Evolutionary conservation across 2,888 invertebrate species (phyloP).

Genomic region (Saturnia japonica): DNA sequence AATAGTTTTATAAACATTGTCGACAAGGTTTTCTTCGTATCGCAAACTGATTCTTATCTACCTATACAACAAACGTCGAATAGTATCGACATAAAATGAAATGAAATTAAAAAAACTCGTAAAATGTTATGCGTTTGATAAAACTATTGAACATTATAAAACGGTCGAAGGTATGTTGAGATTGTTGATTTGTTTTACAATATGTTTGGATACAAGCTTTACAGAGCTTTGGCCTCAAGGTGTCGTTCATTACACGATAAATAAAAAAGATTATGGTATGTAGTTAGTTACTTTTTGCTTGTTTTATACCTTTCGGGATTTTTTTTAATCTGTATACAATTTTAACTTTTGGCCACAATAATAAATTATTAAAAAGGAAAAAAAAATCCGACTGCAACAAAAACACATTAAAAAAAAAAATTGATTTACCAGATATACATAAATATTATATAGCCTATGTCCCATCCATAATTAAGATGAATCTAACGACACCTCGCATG

Average conservation of each 20-base stretch:
- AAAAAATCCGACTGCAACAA: too few species aligned
- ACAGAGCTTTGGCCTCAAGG: constrained; percentile 57
- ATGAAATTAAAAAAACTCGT: background rate
- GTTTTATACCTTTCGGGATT: too few species aligned
- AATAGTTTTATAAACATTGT: too few species aligned
- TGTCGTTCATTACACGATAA: constrained; percentile 61
- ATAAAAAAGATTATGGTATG: constrained; percentile 65
- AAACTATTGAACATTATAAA: background rate
- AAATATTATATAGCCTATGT: too few species aligned
- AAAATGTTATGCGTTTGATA: background rate
- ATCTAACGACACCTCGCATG: too few species aligned
- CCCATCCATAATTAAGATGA: too few species aligned
- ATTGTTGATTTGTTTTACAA: background rate
- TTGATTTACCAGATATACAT: too few species aligned
- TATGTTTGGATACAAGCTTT: constrained; percentile 21
- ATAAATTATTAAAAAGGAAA: too few species aligned
- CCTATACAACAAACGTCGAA: background rate
- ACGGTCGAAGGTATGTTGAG: background rate
- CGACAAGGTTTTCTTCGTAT: background rate
- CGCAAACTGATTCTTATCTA: background rate
- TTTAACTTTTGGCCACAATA: too few species aligned
- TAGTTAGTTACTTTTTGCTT: background rate
- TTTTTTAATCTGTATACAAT: too few species aligned
- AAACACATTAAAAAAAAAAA: too few species aligned
- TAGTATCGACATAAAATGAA: background rate